phyloP scores from a whole-genome alignment of 2,888 invertebrate genomes.

The Euplagia quadripunctaria region DNA sequence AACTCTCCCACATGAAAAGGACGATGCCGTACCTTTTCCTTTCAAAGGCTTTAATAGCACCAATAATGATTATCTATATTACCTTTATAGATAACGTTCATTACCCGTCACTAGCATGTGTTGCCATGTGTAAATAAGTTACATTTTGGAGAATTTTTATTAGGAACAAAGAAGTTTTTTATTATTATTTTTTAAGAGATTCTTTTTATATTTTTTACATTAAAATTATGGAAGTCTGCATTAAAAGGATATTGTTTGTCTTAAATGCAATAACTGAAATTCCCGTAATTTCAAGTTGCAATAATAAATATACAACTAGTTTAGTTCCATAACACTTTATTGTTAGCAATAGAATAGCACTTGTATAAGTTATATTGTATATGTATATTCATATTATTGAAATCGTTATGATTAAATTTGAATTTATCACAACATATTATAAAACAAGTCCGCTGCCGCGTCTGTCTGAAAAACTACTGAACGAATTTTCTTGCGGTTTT shows the following conservation, averaged over 20 bases:
- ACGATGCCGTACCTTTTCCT: background rate
- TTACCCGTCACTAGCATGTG: background rate
- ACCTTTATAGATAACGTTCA: slow-evolving; percentile 9
- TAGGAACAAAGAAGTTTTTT: background rate
- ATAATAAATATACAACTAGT: no score
- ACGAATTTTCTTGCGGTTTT: no score
- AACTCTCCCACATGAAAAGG: background rate
- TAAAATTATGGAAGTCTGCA: background rate
- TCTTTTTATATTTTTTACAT: background rate
- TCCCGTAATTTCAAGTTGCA: no score
- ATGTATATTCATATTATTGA: no score
- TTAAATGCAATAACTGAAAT: background rate
- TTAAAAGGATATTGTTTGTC: background rate
- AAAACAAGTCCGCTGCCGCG: no score
- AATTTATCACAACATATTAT: no score
- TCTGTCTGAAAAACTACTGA: no score
- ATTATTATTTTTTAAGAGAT: background rate
- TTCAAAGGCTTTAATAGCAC: slow-evolving; percentile 5
- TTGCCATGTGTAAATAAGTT: background rate
- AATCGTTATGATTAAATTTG: no score
- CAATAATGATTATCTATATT: slow-evolving; percentile 15
- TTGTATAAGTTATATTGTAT: no score
- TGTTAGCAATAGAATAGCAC: no score
- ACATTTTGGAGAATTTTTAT: background rate
- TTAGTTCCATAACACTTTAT: no score